A percentile compares a stretch with the other conserved stretches of the same genome.
Conservation (phyloP, 2,888 invertebrate genomes). For the Xestia c-nigrum region DNA sequence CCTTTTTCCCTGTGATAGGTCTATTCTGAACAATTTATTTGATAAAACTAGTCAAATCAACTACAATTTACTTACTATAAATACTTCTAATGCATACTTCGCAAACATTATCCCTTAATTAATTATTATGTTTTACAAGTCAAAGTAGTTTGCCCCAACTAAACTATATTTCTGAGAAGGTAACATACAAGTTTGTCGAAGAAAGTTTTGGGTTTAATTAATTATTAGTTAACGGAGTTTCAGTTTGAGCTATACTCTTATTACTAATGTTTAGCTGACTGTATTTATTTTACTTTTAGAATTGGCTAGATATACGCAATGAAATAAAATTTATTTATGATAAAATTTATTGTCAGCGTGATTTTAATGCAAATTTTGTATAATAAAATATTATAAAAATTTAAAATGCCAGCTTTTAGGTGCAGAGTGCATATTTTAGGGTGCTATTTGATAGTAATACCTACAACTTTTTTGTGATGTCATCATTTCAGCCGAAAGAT, state of each 20-base stretch:
- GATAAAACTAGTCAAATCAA: background rate
- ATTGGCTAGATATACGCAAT: background rate
- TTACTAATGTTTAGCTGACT: background rate
- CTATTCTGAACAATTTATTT: background rate
- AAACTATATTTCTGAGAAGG: constrained; percentile 14
- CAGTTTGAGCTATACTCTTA: background rate
- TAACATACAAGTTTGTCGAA: constrained; percentile 31
- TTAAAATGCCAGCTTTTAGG: no score
- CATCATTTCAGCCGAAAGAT: no score
- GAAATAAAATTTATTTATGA: background rate
- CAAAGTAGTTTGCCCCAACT: constrained; percentile 25
- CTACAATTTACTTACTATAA: background rate
- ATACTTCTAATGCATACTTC: background rate
- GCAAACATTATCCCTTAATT: background rate
- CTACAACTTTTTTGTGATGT: background rate
- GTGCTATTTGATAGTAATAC: background rate
- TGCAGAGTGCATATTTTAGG: background rate
- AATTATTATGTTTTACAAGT: constrained; percentile 26
- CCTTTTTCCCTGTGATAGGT: background rate
- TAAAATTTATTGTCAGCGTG: background rate
- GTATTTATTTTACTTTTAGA: background rate
- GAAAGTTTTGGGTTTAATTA: constrained; percentile 30
- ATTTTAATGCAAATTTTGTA: constrained; percentile 3
- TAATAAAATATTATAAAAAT: no score
- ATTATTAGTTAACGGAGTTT: constrained; percentile 16